Base-by-base conservation (phyloP, 2,888 invertebrate species). In the Osmoderma eremita region DNA sequence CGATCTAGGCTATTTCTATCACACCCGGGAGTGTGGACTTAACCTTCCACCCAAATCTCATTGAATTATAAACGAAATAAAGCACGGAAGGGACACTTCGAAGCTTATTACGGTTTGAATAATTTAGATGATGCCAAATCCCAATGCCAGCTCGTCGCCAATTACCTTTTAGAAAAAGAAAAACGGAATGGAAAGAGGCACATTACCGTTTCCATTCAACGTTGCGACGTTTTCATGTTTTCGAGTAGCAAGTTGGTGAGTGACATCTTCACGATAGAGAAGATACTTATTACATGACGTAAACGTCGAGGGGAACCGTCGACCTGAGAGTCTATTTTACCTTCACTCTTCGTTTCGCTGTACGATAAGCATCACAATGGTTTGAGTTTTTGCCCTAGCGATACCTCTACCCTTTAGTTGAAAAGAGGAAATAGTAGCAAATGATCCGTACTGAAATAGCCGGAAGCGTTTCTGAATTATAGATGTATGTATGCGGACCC, bases 1-100 rank as follows among this genome's bases (percentile, higher is more conserved):
- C n/a, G n/a, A n/a, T n/a, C n/a, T n/a, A n/a, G n/a, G n/a, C n/a
- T n/a, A n/a, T n/a, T n/a, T n/a, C n/a, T n/a, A n/a, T n/a, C n/a
- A n/a, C 5, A 24, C 24, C 24, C 17, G 24, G 45, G 58, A 61
- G 30, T 30, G 17, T 58, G 24, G 8, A 22, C 45, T 15, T 17
- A 58, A 58, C 42, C 30, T 61, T 61, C 48, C 30, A 45, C 24
- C 58, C 30, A 30, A 61, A 45, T 45, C 45, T 24, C 17, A 61
- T 30, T 61, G 42, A 61, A 61, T 61, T 61, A 61, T 61, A 61
- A 61, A 61, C 45, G 58, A 45, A 61, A 61, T 61, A 61, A 61
- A 61, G 58, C 18, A 61, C 58, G 30, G 58, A 45, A 61, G 45
- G 45, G 45, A 45, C 58, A 61, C 42, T 58, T 58, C 58, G 42